Conservation (phyloP, 2,113 vertebrate species). For the Bucco capensis region DNA sequence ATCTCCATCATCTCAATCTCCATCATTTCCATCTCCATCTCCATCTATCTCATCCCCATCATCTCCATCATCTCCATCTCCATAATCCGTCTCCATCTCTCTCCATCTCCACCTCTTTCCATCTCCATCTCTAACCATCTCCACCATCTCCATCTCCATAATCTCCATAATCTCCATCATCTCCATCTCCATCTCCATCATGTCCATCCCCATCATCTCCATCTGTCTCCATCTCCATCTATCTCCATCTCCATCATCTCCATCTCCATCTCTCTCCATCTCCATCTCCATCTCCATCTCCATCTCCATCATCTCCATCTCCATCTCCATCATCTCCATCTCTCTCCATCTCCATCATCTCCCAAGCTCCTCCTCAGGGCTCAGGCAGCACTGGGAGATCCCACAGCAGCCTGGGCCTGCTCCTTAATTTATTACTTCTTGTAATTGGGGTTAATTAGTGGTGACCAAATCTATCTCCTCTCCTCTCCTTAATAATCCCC, state of each 20-base stretch:
- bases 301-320: background rate
- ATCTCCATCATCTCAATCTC: no score
- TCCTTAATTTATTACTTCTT: slow-evolving; percentile 62
- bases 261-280: background rate
- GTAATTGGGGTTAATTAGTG: slow-evolving; percentile 72
- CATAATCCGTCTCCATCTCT: no score
- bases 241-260: background rate
- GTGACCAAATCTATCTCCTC: slow-evolving; percentile 64
- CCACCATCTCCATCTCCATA: no score
- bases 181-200: no score
- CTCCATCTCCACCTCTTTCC: background rate
- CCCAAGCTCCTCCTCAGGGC: background rate
- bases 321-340: no score
- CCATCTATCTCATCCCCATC: no score
- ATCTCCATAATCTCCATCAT: no score
- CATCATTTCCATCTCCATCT: background rate
- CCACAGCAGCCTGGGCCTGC: background rate
- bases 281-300: no score
- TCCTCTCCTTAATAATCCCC: slow-evolving; percentile 68
- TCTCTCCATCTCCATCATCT: background rate
- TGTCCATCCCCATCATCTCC: background rate
- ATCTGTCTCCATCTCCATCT: no score
- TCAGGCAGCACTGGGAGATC: background rate
- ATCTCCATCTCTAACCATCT: no score
- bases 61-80: background rate